These are phyloP conservation scores for Tetrao urogallus DNA, from an alignment of 2,113 vertebrate genomes.

Conservation along the genomic window DNA sequence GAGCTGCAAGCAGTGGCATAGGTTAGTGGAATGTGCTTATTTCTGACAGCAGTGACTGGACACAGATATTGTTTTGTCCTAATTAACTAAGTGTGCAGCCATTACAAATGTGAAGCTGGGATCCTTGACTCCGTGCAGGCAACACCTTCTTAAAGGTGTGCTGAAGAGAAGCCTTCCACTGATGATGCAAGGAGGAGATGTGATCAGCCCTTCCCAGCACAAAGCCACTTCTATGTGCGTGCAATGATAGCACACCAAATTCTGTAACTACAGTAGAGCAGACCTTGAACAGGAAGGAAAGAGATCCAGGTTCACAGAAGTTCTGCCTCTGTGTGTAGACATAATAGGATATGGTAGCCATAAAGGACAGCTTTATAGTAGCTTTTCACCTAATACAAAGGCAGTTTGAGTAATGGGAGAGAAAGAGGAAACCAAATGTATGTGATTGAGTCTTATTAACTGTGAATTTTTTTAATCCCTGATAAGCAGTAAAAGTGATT, in stretches of 20 bases:
- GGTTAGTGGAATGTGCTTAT: slow-evolving; percentile 11
- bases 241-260: neutral
- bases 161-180: neutral
- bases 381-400: slow-evolving; percentile 46
- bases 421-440: slow-evolving; percentile 27
- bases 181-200: neutral
- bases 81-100: slow-evolving; percentile 15
- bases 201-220: slow-evolving; percentile 23
- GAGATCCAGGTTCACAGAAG: neutral
- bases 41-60: slow-evolving; percentile 9
- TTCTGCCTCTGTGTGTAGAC: neutral
- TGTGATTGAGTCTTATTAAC: slow-evolving; percentile 28
- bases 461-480: neutral
- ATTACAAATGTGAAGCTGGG: neutral
- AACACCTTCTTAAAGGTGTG: slow-evolving; percentile 28
- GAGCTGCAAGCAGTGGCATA: slow-evolving; percentile 32
- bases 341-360: slow-evolving; percentile 9
- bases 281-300: neutral
- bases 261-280: neutral
- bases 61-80: neutral
- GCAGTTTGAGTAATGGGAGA: neutral
- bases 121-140: neutral
- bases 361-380: slow-evolving; percentile 25
- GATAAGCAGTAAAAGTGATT: slow-evolving; percentile 10
- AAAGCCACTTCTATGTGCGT: neutral